A percentile compares a stretch with the other conserved stretches of the same genome.
phyloP scores from a whole-genome alignment of 2,113 vertebrate species.

The Larimichthys crocea region DNA sequence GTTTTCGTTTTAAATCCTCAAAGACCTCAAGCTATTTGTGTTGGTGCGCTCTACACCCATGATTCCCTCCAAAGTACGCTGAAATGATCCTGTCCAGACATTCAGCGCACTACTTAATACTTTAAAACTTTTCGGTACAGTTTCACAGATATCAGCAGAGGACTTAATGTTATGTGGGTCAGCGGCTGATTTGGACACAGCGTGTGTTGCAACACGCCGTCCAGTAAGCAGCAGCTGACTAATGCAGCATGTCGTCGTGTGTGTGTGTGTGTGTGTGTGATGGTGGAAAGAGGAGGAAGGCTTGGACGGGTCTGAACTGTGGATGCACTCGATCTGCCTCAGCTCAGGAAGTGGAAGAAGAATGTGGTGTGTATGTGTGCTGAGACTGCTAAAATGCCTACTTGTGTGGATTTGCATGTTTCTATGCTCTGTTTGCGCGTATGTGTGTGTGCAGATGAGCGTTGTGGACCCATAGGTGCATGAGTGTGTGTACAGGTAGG shows the following conservation, averaged over 20 bases:
- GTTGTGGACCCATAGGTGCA: not conserved
- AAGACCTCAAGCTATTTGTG: not conserved
- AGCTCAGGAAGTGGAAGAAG: conserved; percentile 65
- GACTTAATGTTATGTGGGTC: conserved; percentile 35
- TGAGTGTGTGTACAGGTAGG: not conserved
- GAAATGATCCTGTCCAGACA: not conserved
- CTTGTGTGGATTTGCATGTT: conserved; percentile 9
- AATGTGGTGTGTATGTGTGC: conserved; percentile 54
- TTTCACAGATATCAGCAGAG: conserved; percentile 24
- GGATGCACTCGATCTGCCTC: conserved; percentile 52
- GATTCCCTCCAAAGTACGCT: too few relatives aligned
- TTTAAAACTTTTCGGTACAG: not conserved
- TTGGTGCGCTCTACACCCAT: not conserved
- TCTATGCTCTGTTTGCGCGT: not conserved
- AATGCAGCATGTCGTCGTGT: conserved; percentile 2
- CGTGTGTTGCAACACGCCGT: conserved; percentile 39
- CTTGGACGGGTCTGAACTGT: conserved; percentile 53
- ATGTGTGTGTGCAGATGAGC: not conserved
- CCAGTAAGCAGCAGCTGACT: conserved; percentile 65
- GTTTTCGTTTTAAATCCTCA: not conserved
- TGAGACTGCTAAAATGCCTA: conserved; percentile 46
- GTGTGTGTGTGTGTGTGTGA: not conserved
- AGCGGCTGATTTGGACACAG: conserved; percentile 45
- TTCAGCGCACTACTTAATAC: not conserved
- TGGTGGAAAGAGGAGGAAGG: conserved; percentile 34